Conservation (phyloP, 2,797 vertebrate genomes). For the Cuculus canorus region DNA sequence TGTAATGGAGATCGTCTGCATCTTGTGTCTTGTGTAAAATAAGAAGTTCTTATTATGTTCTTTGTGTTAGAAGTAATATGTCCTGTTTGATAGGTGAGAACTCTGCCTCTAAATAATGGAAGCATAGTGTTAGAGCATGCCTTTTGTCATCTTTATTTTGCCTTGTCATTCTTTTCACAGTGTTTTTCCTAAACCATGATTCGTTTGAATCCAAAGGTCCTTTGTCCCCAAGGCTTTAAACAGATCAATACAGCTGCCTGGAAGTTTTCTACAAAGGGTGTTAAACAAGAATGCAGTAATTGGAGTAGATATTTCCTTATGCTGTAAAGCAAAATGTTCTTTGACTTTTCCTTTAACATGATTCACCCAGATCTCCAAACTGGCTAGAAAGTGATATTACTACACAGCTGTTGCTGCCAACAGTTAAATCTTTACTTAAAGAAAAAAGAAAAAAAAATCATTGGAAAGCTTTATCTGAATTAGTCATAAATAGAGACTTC, state of each 20-base stretch:
- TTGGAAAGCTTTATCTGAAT: slow-evolving; percentile 9
- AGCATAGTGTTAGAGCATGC: neutral
- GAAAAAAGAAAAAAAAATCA: neutral
- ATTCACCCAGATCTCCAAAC: neutral
- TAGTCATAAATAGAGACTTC: slow-evolving; percentile 8
- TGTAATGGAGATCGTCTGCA: fast-evolving
- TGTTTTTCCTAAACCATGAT: neutral
- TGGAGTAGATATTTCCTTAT: neutral
- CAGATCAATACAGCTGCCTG: neutral
- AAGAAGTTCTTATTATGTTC: neutral
- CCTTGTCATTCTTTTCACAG: neutral
- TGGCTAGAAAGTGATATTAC: neutral
- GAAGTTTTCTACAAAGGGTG: neutral
- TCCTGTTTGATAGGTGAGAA: neutral
- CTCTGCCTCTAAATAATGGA: neutral
- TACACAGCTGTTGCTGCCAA: neutral
- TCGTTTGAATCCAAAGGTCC: neutral
- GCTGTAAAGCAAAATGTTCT: neutral
- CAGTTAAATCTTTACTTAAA: neutral
- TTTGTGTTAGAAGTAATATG: neutral
- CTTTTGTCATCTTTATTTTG: neutral
- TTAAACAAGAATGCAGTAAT: neutral
- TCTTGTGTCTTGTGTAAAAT: neutral
- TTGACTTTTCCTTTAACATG: neutral
- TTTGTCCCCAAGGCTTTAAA: neutral